These are phyloP conservation scores for Dipus sagitta DNA, from an alignment of 2,797 vertebrate genomes.

Conservation along the genomic window DNA sequence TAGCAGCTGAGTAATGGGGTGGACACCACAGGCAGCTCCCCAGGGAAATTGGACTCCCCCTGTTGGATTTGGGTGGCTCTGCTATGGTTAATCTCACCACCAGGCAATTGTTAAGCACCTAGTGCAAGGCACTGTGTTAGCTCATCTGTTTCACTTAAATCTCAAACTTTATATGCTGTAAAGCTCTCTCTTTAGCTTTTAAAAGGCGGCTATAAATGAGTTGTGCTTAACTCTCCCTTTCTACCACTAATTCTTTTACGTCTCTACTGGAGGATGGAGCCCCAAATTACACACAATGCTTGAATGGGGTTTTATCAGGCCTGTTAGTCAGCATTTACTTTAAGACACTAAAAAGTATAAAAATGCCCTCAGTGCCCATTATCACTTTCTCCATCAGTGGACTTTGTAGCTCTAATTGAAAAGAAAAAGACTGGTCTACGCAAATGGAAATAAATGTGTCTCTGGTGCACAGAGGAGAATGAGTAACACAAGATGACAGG, in stretches of 20 bases:
- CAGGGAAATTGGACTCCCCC: background rate
- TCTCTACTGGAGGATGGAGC: slow-evolving; percentile 36
- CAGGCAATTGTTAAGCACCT: slow-evolving; percentile 50
- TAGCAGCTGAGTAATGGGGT: slow-evolving; percentile 39
- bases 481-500: background rate
- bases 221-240: slow-evolving; percentile 38
- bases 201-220: slow-evolving; percentile 70
- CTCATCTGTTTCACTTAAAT: slow-evolving; percentile 64
- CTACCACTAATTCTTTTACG: slow-evolving; percentile 50
- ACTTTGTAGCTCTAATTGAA: slow-evolving; percentile 48
- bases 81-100: background rate
- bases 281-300: slow-evolving; percentile 39
- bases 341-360: slow-evolving; percentile 59
- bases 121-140: background rate
- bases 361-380: slow-evolving; percentile 38
- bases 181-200: slow-evolving; percentile 68
- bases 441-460: slow-evolving; percentile 12
- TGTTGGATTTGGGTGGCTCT: background rate
- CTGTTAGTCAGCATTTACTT: slow-evolving; percentile 56
- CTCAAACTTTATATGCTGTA: slow-evolving; percentile 61
- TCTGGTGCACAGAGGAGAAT: background rate
- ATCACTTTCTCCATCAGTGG: slow-evolving; percentile 21
- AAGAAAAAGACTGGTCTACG: slow-evolving; percentile 13
- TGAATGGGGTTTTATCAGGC: background rate
- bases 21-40: background rate